A percentile compares a stretch with the other conserved stretches of the same genome.
phyloP scores from a whole-genome alignment of 92 coral and sea anemone genomes.

The Anthopleura xanthogrammica region DNA sequence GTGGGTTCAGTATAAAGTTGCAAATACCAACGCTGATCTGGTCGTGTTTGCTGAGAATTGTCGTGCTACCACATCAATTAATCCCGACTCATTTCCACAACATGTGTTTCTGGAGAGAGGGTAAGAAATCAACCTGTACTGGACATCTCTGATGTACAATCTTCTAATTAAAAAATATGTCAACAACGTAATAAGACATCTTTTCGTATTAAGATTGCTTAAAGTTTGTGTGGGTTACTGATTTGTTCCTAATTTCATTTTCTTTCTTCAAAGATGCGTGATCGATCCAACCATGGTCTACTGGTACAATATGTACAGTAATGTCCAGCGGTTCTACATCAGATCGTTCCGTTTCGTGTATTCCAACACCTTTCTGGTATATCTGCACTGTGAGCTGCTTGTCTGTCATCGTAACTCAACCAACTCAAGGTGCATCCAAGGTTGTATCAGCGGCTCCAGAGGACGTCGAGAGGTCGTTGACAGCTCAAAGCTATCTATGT shows the following conservation, averaged over 20 bases:
- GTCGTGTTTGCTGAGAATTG: slow-evolving; percentile 30
- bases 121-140: background rate
- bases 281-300: slow-evolving; percentile 20
- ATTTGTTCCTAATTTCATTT: background rate
- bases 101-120: slow-evolving; percentile 16
- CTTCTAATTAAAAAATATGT: too few species aligned
- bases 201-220: background rate
- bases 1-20: slow-evolving; percentile 8
- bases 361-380: background rate
- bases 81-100: slow-evolving; percentile 11
- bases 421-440: slow-evolving; percentile 20
- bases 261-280: background rate
- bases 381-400: slow-evolving; percentile 23
- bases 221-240: background rate
- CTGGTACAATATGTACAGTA: background rate
- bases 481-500: background rate
- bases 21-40: slow-evolving; percentile 10
- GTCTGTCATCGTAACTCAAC: slow-evolving; percentile 25
- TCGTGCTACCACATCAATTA: slow-evolving; percentile 16
- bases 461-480: background rate
- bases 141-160: too few species aligned
- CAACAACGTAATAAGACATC: too few species aligned
- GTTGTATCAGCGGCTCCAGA: slow-evolving; percentile 13
- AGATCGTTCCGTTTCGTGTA: slow-evolving; percentile 24
- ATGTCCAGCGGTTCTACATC: slow-evolving; percentile 13